Percentiles rank a stretch among this genome's conserved stretches.
phyloP scores from a whole-genome alignment of 2,888 invertebrate species.

The Heteropelma amictum region DNA sequence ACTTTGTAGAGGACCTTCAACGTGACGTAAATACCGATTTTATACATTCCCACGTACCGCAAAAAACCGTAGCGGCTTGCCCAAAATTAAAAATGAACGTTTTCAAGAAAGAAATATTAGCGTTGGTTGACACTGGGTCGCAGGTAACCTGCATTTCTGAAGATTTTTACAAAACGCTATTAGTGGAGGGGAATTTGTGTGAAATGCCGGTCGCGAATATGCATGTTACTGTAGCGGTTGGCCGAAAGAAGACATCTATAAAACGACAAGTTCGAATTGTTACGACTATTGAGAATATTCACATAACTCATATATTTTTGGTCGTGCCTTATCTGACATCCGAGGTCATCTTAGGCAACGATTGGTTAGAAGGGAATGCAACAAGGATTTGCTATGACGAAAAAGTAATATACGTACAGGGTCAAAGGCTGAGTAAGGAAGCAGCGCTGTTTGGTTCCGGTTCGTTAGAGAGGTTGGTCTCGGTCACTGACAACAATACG shows the following conservation, averaged over 20 bases:
- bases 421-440: background rate
- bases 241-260: background rate
- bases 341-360: too few relatives aligned
- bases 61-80: background rate
- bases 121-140: background rate
- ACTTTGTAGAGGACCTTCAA: background rate
- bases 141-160: constrained; percentile 2
- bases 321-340: background rate
- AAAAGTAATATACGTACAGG: background rate
- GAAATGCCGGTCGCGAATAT: constrained; percentile 14
- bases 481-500: background rate
- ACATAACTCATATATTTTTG: background rate
- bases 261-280: background rate
- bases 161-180: background rate
- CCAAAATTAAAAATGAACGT: background rate
- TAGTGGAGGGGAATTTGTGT: background rate
- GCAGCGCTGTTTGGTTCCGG: constrained; percentile 1
- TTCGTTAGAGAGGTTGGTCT: background rate
- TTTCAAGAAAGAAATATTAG: background rate
- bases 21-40: background rate
- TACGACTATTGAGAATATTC: background rate
- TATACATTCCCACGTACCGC: background rate
- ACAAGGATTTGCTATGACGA: background rate
- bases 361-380: background rate
- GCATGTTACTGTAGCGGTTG: background rate